phyloP scores from a whole-genome alignment of 2,888 invertebrate species.

The Drosophila pegasa region DNA sequence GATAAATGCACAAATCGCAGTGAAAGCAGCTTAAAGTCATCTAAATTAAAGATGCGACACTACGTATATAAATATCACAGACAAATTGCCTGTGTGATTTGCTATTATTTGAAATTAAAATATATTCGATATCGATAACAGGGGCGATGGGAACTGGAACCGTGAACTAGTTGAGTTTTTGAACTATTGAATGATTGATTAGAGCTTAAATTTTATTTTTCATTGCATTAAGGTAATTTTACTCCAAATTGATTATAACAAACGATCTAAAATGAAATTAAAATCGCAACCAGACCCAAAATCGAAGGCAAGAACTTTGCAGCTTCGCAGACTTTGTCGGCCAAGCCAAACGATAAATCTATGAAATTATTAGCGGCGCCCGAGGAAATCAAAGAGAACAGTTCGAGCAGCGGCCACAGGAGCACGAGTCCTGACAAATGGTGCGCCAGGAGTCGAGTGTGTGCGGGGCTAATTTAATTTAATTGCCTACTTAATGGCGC shows the following conservation, averaged over 20 bases:
- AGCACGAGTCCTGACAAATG: slow-evolving; percentile 41
- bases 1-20: slow-evolving; percentile 62
- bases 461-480: slow-evolving; percentile 82
- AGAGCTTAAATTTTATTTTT: too few species aligned
- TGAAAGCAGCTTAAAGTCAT: slow-evolving; percentile 7
- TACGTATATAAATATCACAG: background rate
- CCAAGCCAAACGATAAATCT: slow-evolving; percentile 66
- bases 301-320: slow-evolving; percentile 24
- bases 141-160: too few species aligned
- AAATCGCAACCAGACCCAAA: slow-evolving; percentile 46
- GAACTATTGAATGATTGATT: too few species aligned
- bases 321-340: slow-evolving; percentile 26
- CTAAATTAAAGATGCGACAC: background rate
- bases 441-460: slow-evolving; percentile 7
- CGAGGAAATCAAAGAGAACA: slow-evolving; percentile 54
- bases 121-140: too few species aligned
- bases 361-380: slow-evolving; percentile 67
- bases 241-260: slow-evolving; percentile 4
- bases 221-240: background rate
- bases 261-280: slow-evolving; percentile 50
- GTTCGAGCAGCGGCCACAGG: slow-evolving; percentile 22
- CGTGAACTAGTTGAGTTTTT: too few species aligned
- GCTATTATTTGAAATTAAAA: too few species aligned
- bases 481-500: slow-evolving; percentile 84
- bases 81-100: too few species aligned